Evolutionary conservation across 2,888 invertebrate genomes (phyloP), one percentile per base, ranked within the genome.

Genomic region (Conops quadrifasciatus): DNA sequence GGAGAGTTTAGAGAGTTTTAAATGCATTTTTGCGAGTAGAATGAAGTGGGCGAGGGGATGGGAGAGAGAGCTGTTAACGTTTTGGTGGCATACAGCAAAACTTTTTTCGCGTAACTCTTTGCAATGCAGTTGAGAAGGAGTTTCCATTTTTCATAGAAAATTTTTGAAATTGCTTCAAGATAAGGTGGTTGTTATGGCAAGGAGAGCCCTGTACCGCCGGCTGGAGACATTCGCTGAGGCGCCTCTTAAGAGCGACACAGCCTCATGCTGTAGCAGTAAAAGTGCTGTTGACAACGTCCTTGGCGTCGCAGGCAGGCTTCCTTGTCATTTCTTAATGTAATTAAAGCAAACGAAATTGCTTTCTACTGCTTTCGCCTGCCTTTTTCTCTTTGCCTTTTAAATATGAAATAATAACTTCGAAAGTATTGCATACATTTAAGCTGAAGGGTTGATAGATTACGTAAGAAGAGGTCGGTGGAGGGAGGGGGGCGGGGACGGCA

Each of bases 271-370:
- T 19, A 24, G 13, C 4, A 21, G 21, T 24, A 19, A 26, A 19
- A 16, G 21, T 47, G 63, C n/a, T 49, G 49, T 2, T 15, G 53
- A 30, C 30, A 53, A 43, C 36, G 36, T 56, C 4, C 5, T 36
- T 36, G 36, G 36, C 9, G 36, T 36, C 36, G 36, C 36, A 4
- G 4, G 36, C 28, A 62, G 28, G 68, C 68, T 62, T 68, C 62
- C n/a, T 51, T 68, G 68, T 60, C 68, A 62, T 51, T 51, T 62
- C n/a, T 36, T 68, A 68, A 68, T 51, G 68, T 68, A 68, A 68
- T 68, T 68, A 68, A 68, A 51, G 36, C 36, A 49, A 49, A 26
- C 60, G 43, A 58, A 66, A 53, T 66, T 66, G 53, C 51, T 21
- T 65, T 66, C 51, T 28, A 26, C 63, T 26, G 24, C 30, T 24